Evolutionary conservation across 1,140 invertebrate genomes (phyloP).

Genomic region (Pectinophora gossypiella): DNA sequence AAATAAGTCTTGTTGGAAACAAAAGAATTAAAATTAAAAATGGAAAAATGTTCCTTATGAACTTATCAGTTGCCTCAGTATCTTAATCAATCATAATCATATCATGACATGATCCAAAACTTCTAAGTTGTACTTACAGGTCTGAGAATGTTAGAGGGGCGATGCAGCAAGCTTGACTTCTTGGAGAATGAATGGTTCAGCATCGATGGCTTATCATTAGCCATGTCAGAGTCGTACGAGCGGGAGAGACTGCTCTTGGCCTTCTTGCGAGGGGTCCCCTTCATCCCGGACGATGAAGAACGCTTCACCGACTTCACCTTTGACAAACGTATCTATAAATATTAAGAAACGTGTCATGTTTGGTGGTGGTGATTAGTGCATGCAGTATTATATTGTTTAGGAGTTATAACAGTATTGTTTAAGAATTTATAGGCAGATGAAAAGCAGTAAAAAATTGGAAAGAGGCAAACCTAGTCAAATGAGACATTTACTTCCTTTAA

Average conservation of each 20-base stretch:
- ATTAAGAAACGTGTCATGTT: constrained; percentile 24
- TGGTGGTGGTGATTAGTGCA: neutral
- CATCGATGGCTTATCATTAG: constrained; percentile 66
- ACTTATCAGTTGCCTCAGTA: no score
- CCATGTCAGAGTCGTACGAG: constrained; percentile 45
- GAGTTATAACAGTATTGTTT: no score
- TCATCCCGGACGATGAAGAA: constrained; percentile 46
- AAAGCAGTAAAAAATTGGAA: no score
- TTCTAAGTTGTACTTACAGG: constrained; percentile 78
- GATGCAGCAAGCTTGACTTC: constrained; percentile 77
- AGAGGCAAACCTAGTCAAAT: no score
- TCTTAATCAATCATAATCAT: no score
- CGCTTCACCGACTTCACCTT: constrained; percentile 65
- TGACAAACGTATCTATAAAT: constrained; percentile 71
- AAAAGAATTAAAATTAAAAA: no score
- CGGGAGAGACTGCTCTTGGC: constrained; percentile 42
- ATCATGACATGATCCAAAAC: no score
- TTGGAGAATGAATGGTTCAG: constrained; percentile 76
- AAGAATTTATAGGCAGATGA: no score
- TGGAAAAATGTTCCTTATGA: no score
- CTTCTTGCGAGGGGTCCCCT: constrained; percentile 54
- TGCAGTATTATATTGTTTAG: no score
- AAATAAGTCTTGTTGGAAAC: no score
- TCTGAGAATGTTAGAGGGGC: constrained; percentile 80
- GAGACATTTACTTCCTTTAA: no score